These are phyloP conservation scores for Drosophila gaucha DNA, from an alignment of 2,888 invertebrate species.

Conservation along the genomic window DNA sequence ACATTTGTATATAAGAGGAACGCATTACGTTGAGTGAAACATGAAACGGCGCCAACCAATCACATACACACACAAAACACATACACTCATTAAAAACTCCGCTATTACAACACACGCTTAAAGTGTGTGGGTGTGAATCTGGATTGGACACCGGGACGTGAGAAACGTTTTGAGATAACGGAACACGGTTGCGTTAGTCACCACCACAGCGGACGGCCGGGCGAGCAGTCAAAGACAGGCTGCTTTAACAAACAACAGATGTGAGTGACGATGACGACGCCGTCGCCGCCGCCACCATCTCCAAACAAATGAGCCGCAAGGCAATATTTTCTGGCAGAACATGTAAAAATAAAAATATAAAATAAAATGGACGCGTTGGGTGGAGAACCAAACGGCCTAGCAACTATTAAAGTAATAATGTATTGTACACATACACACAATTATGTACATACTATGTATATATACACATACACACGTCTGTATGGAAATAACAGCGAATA, in stretches of 20 bases:
- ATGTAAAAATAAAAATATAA: conserved; percentile 27
- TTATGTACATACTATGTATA: neutral
- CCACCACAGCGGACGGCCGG: conserved; percentile 39
- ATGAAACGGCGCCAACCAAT: conserved; percentile 52
- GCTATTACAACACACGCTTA: conserved; percentile 47
- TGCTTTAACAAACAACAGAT: conserved; percentile 60
- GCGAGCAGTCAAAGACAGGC: conserved; percentile 29
- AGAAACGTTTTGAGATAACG: conserved; percentile 74
- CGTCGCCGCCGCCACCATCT: conserved; percentile 14
- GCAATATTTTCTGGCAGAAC: conserved; percentile 41
- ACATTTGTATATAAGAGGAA: conserved; percentile 47
- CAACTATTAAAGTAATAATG: conserved; percentile 40
- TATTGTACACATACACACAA: conserved; percentile 5
- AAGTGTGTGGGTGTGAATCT: conserved; percentile 44
- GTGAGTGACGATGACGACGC: conserved; percentile 36
- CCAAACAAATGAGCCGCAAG: conserved; percentile 45
- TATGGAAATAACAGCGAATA: conserved; percentile 34
- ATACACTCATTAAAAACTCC: conserved; percentile 24
- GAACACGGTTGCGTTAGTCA: conserved; percentile 74
- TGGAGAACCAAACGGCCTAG: conserved; percentile 29
- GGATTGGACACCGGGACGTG: conserved; percentile 51
- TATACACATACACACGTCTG: conserved; percentile 5
- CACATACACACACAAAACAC: conserved; percentile 22
- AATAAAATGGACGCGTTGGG: conserved; percentile 30
- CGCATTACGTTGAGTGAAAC: conserved; percentile 58